Evolutionary conservation across 1,140 invertebrate genomes (phyloP).

Genomic region (Aradophagus sp.): DNA sequence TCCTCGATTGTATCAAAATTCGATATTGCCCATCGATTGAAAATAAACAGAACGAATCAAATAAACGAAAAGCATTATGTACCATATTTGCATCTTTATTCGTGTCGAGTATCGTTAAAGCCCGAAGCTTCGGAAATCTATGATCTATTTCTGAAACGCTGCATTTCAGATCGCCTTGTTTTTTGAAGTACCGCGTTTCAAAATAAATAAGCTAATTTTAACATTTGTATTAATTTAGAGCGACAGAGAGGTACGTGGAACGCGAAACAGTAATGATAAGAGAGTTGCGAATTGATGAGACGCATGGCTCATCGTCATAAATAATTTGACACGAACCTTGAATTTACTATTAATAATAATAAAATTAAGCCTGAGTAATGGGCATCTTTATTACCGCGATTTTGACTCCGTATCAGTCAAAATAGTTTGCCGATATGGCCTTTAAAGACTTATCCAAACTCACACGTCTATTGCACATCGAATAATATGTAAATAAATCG

Average conservation of each 20-base stretch:
- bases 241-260: not conserved
- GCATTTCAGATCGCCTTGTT: conserved; percentile 16
- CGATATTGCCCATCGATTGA: no score
- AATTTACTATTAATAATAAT: conserved; percentile 22
- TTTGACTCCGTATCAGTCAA: no score
- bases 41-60: no score
- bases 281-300: conserved; percentile 12
- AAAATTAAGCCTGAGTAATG: conserved; percentile 5
- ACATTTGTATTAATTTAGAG: conserved; percentile 14
- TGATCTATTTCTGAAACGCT: conserved; percentile 26
- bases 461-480: no score
- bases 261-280: no score
- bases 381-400: conserved; percentile 2
- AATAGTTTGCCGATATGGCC: no score
- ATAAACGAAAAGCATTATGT: no score
- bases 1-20: no score
- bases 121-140: conserved; percentile 14
- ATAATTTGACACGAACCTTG: conserved; percentile 11
- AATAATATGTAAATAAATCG: no score
- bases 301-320: conserved; percentile 10
- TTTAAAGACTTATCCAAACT: no score
- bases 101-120: conserved; percentile 2
- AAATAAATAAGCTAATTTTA: conserved; percentile 38
- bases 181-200: conserved; percentile 23
- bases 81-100: no score